Evolutionary conservation across 2,113 vertebrate genomes (phyloP), one percentile per base, ranked within the genome.

Genomic region (Urocynchramus pylzowi): DNA sequence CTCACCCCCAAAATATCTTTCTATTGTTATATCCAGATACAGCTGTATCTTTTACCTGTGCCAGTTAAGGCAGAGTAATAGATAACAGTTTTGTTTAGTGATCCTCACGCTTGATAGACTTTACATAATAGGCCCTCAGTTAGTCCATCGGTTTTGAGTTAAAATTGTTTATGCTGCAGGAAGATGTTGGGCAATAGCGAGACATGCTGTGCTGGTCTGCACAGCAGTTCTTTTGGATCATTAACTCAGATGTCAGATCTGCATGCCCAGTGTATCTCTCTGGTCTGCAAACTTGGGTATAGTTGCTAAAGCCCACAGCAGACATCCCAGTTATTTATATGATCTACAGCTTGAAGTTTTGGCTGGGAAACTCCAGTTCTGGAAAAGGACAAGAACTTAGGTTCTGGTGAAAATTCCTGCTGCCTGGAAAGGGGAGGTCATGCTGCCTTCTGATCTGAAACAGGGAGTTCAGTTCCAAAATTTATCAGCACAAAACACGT

Each of bases 401-500:
- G 54, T 87, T 78, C 24, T 52, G 23, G 56, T 83, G 37, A 64
- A 74, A 82, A 59, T 50, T 64, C 27, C 47, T 76, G 61, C 41
- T 9, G 4, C 47, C 39, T 31, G 11, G 24, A 80, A 35, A 4
- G 9, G 49, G n/a, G 16, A 53, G 26, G 60, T 8, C 14, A 41
- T 64, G 23, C 26, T 0, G 2, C 37, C 69, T 52, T 54, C 33
- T 31, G 27, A 20, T 67, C 31, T 56, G 23, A 82, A 88, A 49
- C 2, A 4, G 26, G 70, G 31, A 70, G 9, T 22, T 87, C 24
- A 7, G 16, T 52, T 87, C 50, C 45, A 49, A 24, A 78, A 61
- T 61, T 42, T 49, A 11, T 57, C 8, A 45, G 67, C 19, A 4
- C 11, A 7, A 22, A 11, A 39, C 5, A 18, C 0, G 0, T 47